Evolutionary conservation across 2,797 vertebrate species (phyloP), one percentile per base, ranked within the genome.

Genomic region (Pangasius krempfi): DNA sequence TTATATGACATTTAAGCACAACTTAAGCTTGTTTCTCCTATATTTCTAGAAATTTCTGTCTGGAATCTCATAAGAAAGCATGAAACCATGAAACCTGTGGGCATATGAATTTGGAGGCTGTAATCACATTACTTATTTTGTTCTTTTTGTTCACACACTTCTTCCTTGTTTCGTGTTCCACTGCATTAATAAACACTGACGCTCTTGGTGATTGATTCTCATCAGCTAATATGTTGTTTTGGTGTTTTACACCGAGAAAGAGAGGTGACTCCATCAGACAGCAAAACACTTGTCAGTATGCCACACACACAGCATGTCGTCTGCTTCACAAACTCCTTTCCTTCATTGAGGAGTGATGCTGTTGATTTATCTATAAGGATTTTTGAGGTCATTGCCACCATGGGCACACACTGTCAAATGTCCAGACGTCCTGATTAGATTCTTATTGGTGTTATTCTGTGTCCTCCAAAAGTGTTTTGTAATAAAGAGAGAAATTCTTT

Each of bases 331-430:
- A 88, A 84, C 50, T 37, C 50, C 5, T 25, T 50, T 56, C 30
- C 62, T 76, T 64, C 62, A 33, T 56, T 54, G 54, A 81, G 84
- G 56, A 86, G 66, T 75, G 75, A 64, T 64, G 37, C 88, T 81
- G n/a, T 62, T 86, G 88, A 80, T 89, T 89, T 81, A 86, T 89
- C 54, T 86, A 2, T 56, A 73, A 70, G 52, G n/a, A 89, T 89
- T 60, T 86, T 68, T 81, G 66, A 89, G 88, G 88, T 89, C 54
- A 81, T 79, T 1, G 18, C 33, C 84, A 89, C 64, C 64, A 72
- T n/a, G 5, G 52, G 54, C 56, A 66, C 47, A 44, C 22, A 54
- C n/a, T 25, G n/a, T 40, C 70, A 84, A 62, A 18, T 56, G 40
- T 52, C 54, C 37, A 30, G 40, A 84, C 80, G 52, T 85, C 25